Base-by-base conservation (phyloP, 2,888 invertebrate species). In the Melieria crassipennis region DNA sequence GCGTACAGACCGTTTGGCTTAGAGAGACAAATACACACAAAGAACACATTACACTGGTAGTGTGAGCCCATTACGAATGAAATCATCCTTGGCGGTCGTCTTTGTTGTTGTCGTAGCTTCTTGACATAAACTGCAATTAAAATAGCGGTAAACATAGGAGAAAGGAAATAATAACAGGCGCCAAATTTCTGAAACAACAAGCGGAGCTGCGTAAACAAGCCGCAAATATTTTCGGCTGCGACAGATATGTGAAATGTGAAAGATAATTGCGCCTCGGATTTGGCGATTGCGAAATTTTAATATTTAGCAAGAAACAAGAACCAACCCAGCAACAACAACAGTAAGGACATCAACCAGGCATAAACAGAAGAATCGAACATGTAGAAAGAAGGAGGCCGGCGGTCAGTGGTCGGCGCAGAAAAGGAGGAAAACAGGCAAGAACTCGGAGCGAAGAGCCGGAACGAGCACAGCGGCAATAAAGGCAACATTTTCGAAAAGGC, bases 231-330 rank as follows among this genome's bases (percentile, higher is more conserved):
- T 30, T 30, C 30, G 30, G 30, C 30, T 30, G 30, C 30, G 30
- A 30, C 30, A 48, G 52, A 67, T 60, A 67, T 67, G 67, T 61
- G 60, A 61, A 67, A 67, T 67, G 60, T 61, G 67, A 67, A 67
- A 60, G 67, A 67, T 67, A 66, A 66, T 66, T 66, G 66, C 58
- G 66, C 66, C 58, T 66, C 60, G 66, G 60, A 52, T 50, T 61
- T 45, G 58, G 45, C 60, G 67, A 67, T 11, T 10, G 60, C 50
- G 45, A 60, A 60, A 67, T 67, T 60, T 61, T 60, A 50, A 67
- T 67, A 67, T 61, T 50, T 67, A 52, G 16, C n/a, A 50, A 1
- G 55, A 13, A 16, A 13, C 3, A 47, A 4, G 16, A 46, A 46
- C 3, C 56, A 45, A 61, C 9, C 50, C 50, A 60, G 7, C n/a